Evolutionary conservation across 2,888 invertebrate genomes (phyloP).

Genomic region (Pogonocherus hispidulus): DNA sequence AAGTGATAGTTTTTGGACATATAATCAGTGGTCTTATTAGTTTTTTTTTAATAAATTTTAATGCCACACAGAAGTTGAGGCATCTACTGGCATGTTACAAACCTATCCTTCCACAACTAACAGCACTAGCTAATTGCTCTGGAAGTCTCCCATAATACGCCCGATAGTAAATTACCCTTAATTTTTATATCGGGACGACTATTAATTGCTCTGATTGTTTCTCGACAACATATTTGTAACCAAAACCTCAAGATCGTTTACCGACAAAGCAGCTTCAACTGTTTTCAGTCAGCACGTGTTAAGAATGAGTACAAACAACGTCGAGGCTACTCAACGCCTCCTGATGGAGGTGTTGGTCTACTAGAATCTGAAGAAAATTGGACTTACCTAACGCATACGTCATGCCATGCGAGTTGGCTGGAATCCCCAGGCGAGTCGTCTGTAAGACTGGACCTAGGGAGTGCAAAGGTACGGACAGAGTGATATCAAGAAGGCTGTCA

Average conservation of each 20-base stretch:
- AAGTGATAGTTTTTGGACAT: too few species aligned
- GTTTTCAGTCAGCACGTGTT: neutral
- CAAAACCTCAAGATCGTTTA: conserved; percentile 3
- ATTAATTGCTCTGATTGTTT: neutral
- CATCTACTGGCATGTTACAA: too few species aligned
- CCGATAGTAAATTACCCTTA: too few species aligned
- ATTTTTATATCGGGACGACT: neutral
- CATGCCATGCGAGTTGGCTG: conserved; percentile 74
- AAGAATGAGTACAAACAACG: neutral
- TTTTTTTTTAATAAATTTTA: too few species aligned
- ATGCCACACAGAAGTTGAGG: too few species aligned
- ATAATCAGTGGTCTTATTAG: too few species aligned
- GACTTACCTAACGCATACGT: conserved; percentile 78
- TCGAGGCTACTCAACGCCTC: too few species aligned
- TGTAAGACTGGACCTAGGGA: conserved; percentile 68
- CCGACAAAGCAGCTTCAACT: neutral
- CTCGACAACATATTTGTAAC: neutral
- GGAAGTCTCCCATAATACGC: too few species aligned
- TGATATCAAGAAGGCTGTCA: conserved; percentile 59
- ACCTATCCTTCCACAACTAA: neutral
- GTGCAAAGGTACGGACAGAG: conserved; percentile 67
- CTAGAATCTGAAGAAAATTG: conserved; percentile 35
- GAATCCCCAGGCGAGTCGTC: conserved; percentile 65
- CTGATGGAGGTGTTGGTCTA: neutral
- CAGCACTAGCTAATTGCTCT: neutral